Percentiles rank a stretch among this genome's conserved stretches.
phyloP scores from a whole-genome alignment of 2,113 vertebrate species.

The Coracopsis vasa region DNA sequence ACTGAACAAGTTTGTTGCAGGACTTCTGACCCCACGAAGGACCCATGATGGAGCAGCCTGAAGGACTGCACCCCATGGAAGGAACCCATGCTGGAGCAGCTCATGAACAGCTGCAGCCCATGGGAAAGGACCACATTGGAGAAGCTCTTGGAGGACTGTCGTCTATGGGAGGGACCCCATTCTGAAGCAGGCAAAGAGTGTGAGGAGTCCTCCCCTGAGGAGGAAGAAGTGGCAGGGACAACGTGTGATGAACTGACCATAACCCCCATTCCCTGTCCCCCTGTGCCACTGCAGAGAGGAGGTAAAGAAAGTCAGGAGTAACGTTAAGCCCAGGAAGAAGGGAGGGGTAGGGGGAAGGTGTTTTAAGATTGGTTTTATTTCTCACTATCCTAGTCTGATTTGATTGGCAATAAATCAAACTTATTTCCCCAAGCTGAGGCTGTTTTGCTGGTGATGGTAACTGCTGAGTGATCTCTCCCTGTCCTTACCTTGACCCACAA shows the following conservation, averaged over 20 bases:
- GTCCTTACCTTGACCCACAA: not conserved
- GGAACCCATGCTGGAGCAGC: not conserved
- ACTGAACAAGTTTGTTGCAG: too few relatives aligned
- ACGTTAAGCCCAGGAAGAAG: not conserved
- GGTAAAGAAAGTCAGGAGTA: not conserved
- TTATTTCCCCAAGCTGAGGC: not conserved
- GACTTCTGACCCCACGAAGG: not conserved
- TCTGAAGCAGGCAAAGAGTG: not conserved
- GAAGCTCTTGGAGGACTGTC: not conserved
- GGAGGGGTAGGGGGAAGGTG: not conserved
- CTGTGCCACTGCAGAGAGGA: not conserved
- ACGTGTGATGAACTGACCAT: not conserved
- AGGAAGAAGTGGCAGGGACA: not conserved
- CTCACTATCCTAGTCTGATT: not conserved
- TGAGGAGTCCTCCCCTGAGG: not conserved
- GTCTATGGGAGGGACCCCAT: not conserved
- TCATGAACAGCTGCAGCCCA: not conserved
- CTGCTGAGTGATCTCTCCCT: not conserved
- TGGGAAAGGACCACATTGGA: not conserved
- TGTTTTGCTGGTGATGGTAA: not conserved
- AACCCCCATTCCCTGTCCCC: not conserved
- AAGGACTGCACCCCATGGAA: not conserved
- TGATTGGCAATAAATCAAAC: not conserved
- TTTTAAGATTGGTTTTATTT: not conserved
- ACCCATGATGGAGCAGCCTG: not conserved